Conservation (phyloP, 2,797 vertebrate species). For the Xiphophorus birchmanni region DNA sequence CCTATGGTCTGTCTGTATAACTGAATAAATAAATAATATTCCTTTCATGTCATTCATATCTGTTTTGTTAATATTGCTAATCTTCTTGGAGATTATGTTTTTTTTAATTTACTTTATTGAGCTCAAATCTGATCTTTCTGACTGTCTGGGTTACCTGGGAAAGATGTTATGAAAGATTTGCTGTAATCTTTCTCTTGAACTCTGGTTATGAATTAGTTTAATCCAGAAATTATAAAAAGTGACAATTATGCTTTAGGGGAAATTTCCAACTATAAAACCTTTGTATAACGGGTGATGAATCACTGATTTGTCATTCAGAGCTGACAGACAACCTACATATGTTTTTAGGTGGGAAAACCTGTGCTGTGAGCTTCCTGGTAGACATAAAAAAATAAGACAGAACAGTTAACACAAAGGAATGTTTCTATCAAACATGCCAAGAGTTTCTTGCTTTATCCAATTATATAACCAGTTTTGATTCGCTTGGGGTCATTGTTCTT, state of each 20-base stretch:
- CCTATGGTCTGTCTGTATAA: not conserved
- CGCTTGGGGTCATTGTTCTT: not conserved
- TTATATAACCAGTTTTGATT: not conserved
- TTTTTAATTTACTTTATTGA: not conserved
- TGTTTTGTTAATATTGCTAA: not conserved
- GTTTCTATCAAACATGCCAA: not conserved
- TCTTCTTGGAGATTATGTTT: not conserved
- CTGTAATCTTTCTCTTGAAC: not conserved
- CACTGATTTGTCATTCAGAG: not conserved
- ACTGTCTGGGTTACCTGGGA: not conserved
- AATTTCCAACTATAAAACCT: not conserved
- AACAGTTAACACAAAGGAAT: not conserved
- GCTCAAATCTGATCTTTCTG: not conserved
- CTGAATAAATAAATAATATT: constrained; percentile 13
- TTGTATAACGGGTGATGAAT: not conserved
- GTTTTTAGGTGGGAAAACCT: not conserved
- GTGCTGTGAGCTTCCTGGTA: not conserved
- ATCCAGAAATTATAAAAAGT: not conserved
- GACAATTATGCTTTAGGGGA: not conserved
- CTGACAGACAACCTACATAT: not conserved
- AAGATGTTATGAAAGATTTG: not conserved
- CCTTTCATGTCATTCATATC: not conserved
- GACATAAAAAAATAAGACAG: not conserved
- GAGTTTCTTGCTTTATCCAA: not conserved
- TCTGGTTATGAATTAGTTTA: not conserved